Base-by-base conservation (phyloP, 2,888 invertebrate species). In the Gymnoscelis rufifasciata region DNA sequence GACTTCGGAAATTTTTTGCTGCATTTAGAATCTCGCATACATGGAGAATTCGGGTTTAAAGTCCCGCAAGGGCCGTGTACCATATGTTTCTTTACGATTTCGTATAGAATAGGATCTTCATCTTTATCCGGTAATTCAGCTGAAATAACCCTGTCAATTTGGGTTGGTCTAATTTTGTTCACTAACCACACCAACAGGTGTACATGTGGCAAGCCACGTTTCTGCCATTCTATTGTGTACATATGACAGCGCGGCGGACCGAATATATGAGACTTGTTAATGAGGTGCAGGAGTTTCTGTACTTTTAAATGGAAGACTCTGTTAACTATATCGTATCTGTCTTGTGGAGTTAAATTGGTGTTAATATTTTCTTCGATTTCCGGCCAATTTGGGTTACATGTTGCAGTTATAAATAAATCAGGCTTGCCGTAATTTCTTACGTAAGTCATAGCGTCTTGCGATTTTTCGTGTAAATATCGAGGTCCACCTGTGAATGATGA, bases 361-460 rank as follows among this genome's bases (percentile, higher is more conserved):
- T 38, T 13, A 15, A 46, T 7, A 2, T 28, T 6, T 7, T 42
- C 19, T 10, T 10, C 3, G n/a, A 47, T 47, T 19, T 47, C 41
- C 8, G n/a, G 23, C 40, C 44, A 45, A 2, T 12, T 0, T 10
- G 48, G 36, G 24, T 49, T 40, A n/a, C 40, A 43, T 19, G 40
- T 43, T 4, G 27, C 56, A 29, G 59, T 59, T n/a, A 59, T 54
- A 24, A 59, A 58, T 5, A 58, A 40, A 51, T 66, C 62, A 51
- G 64, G 51, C 28, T 45, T 47, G 1, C 69, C 66, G 56, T 68
- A 65, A 52, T 64, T 48, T 11, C 68, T 59, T 11, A 71, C 67
- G 55, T 66, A 69, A 1, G 64, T 47, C 62, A 69, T 57, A 1
- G 57, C 59, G 47, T 62, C 60, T 47, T 63, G 60, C 38, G 60